Base-by-base conservation (phyloP, 2,113 vertebrate species). In the Sinosuthora webbiana region DNA sequence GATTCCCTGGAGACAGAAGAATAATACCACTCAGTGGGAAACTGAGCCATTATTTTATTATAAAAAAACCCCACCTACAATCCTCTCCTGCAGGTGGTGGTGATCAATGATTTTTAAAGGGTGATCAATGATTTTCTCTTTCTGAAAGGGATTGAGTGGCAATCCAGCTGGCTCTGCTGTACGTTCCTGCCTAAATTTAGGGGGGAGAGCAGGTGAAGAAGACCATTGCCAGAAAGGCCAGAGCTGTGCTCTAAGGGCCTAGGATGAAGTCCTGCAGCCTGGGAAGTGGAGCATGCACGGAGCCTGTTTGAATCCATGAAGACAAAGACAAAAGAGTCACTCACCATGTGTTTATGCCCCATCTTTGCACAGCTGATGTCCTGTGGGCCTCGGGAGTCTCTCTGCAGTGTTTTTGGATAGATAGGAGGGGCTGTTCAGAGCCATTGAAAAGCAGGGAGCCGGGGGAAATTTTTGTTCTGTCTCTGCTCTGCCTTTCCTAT, bases 261-360 rank as follows among this genome's bases (percentile, higher is more conserved):
- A 1, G 2, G 15, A 35, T 70, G 37, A 59, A 76, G 15, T 28
- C 19, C 15, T 5, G 17, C 39, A 76, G 44, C n/a, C 62, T 64
- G 27, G 39, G 30, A 45, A 18, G 15, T 10, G 10, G 0, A 2
- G 70, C 11, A 27, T 30, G 7, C 25, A 23, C 1, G 3, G 73
- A 57, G 12, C 13, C 13, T 24, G 13, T 23, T 33, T 35, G 59
- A 21, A 49, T 39, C 30, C 22, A 25, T 21, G 30, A 13, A 53
- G 52, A 4, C 3, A 15, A 13, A 49, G 19, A 31, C 44, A 73
- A 50, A 74, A 30, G 20, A 35, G 39, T 25, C 63, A 35, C 33
- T 41, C 6, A 2, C 12, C 7, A 1, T 10, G 19, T 30, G 23
- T 10, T 64, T 13, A 21, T 19, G 37, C 50, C n/a, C 37, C 27